Base-by-base conservation (phyloP, 2,797 vertebrate species). In the Coracias cyanogaster region DNA sequence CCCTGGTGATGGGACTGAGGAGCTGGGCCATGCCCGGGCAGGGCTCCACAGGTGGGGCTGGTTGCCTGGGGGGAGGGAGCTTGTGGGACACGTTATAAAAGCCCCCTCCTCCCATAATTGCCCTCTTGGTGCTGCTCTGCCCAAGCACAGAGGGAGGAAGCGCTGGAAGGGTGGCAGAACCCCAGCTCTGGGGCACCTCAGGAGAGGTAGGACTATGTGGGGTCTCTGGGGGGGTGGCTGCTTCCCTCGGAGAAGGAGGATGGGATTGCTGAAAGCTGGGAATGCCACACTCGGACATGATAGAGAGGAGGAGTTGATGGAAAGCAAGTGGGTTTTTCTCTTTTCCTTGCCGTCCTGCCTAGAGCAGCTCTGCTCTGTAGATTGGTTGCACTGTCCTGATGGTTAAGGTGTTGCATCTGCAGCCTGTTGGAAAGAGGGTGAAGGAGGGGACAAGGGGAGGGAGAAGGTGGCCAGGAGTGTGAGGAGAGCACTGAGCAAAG, bases 81-180 rank as follows among this genome's bases (percentile, higher is more conserved):
- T 15, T 28, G 26, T 6, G 20, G n/a, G 17, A 10, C 5, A 5
- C 49, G 24, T 37, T 62, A 85, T 77, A 85, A 91, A 54, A 31
- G 18, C 58, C 33, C 31, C 16, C 25, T 15, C 20, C 1, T 0
- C 3, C 0, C 3, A 3, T 4, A 1, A 2, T 4, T 5, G 2
- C 3, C 0, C 0, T 21, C 52, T 19, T 12, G 8, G 15, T 76
- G 69, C 3, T 62, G 48, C 14, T 22, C 9, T 61, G 41, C 15
- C 8, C 10, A 24, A 35, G 52, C 0, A 1, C 0, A 4, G 79
- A 11, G 12, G 9, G 6, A 43, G 10, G 31, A 46, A 15, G 39
- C 0, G 0, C 7, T 26, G 60, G 61, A 60, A 28, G 20, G 22
- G 20, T 3, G 9, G 15, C 3, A 3, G 37, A 46, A 21, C 22